Base-by-base conservation (phyloP, 2,113 vertebrate genomes). In the Sander vitreus region DNA sequence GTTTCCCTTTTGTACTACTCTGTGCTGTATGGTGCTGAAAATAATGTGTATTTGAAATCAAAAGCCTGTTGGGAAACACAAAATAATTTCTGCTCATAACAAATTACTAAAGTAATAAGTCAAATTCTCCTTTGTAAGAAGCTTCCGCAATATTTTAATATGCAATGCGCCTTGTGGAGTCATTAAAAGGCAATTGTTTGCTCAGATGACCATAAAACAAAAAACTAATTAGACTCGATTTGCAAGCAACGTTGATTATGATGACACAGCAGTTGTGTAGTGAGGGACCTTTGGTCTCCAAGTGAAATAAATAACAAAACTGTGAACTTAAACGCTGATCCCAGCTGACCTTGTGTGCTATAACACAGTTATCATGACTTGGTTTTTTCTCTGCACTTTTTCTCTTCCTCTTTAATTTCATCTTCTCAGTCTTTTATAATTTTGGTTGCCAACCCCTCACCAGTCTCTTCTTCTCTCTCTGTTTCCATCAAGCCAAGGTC, bases 401-500 rank as follows among this genome's bases (percentile, higher is more conserved):
- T 75, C 69, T 63, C n/a, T 21, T 54, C 70, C n/a, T 78, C 63
- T 83, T 85, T 85, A 80, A 87, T 85, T 83, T 57, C 53, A 84
- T 84, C 25, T 25, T 25, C 25, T 53, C 62, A 55, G 73, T 88
- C 71, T 54, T 43, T 73, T 73, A 51, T 76, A 53, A 81, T 1
- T 64, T 43, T 16, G 64, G 65, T 85, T 77, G 82, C 70, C 77
- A 39, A 36, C 75, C 36, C 64, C 72, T 62, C 74, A 11, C 47
- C 65, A 36, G 13, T n/a, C 76, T 82, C 39, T 57, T 59, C 50
- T 86, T 67, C 72, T 59, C 55, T 79, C 63, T 79, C 68, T 47
- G 50, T 60, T 59, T 82, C 81, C 70, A 55, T 36, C 73, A 25
- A 76, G 76, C 79, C 85, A 90, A 93, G 92, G 93, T 92, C 91